Conservation (phyloP, 1,140 invertebrate species). For the Popillia japonica region DNA sequence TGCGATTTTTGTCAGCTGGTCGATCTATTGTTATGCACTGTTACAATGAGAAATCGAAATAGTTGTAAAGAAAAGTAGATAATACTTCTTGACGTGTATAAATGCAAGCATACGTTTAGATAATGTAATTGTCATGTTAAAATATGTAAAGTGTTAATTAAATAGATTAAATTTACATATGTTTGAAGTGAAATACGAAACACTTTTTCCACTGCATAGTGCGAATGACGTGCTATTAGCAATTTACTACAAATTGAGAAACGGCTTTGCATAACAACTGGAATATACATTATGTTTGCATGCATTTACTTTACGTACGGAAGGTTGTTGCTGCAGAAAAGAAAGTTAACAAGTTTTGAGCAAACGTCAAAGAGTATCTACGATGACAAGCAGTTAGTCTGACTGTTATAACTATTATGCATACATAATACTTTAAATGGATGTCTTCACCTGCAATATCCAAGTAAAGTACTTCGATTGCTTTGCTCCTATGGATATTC, state of each 20-base stretch:
- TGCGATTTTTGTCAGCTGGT: constrained; percentile 1
- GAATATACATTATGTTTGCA: too few species aligned
- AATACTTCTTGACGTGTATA: neutral
- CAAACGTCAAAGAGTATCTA: too few species aligned
- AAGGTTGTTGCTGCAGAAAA: too few species aligned
- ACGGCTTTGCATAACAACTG: neutral
- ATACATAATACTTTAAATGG: too few species aligned
- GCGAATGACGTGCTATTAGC: neutral
- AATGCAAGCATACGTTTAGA: neutral
- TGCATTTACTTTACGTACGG: too few species aligned
- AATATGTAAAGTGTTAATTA: constrained; percentile 14
- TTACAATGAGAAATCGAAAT: neutral
- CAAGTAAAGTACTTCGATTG: too few species aligned
- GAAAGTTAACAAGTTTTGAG: too few species aligned
- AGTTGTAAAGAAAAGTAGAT: neutral
- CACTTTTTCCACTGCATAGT: neutral
- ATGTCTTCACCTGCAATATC: too few species aligned
- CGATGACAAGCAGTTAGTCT: too few species aligned
- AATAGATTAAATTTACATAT: constrained; percentile 25
- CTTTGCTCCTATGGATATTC: too few species aligned
- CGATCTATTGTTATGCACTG: neutral
- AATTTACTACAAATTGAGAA: neutral
- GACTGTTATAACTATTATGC: too few species aligned
- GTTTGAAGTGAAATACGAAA: neutral
- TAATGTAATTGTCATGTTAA: constrained; percentile 10